These are phyloP conservation scores for Cephalopholis sonnerati DNA, from an alignment of 2,113 vertebrate species.

Conservation along the genomic window DNA sequence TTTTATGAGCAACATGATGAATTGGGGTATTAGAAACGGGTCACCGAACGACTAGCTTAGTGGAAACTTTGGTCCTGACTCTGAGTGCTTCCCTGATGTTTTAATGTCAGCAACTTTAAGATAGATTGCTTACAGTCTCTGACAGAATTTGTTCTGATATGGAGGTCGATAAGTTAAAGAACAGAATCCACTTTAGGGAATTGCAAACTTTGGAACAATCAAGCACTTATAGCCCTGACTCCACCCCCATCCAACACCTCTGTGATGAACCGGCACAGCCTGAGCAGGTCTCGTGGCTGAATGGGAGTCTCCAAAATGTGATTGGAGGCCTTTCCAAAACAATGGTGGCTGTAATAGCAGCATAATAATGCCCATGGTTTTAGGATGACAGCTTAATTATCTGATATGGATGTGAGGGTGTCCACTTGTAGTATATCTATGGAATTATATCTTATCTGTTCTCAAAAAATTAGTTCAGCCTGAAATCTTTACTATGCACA, in stretches of 20 bases:
- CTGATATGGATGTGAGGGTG: neutral
- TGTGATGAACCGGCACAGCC: neutral
- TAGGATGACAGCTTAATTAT: neutral
- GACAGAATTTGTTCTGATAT: neutral
- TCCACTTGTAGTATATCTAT: too few relatives aligned
- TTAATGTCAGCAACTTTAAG: neutral
- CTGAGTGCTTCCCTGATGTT: too few relatives aligned
- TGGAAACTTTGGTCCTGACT: neutral
- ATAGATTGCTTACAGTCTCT: neutral
- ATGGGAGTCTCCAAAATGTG: neutral
- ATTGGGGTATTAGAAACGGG: neutral
- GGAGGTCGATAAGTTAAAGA: neutral
- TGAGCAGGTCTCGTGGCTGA: neutral
- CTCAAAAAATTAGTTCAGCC: neutral
- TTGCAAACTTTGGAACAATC: neutral
- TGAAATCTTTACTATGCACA: neutral
- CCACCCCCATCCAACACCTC: neutral
- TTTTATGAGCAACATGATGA: neutral
- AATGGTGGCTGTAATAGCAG: neutral
- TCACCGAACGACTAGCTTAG: neutral
- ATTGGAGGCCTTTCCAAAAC: neutral
- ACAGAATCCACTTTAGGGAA: neutral
- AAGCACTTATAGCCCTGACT: neutral
- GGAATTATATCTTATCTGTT: too few relatives aligned
- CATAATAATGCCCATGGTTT: neutral